Evolutionary conservation across 2,888 invertebrate species (phyloP).

Genomic region (Neoaliturus tenellus): DNA sequence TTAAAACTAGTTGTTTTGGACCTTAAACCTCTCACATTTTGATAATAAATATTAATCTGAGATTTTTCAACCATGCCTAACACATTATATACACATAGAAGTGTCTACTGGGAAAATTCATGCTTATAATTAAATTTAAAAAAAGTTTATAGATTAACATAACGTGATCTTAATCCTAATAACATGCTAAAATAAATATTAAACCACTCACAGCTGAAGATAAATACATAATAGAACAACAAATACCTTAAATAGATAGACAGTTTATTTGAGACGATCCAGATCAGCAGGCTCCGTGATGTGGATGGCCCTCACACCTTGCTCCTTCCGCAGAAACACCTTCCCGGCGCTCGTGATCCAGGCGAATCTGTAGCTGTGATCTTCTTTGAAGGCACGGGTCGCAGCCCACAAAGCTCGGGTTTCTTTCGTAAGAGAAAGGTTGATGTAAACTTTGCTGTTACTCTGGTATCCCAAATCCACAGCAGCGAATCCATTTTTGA

Average conservation of each 20-base stretch:
- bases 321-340: too few relatives aligned
- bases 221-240: neutral
- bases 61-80: neutral
- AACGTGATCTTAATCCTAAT: neutral
- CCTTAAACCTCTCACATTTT: conserved; percentile 46
- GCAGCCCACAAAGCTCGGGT: conserved; percentile 1
- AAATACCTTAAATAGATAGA: neutral
- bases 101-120: too few relatives aligned
- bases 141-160: neutral
- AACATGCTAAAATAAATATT: neutral
- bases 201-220: neutral
- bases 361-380: conserved; percentile 5
- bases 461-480: neutral
- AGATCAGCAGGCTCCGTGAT: conserved; percentile 7
- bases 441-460: neutral
- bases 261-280: conserved; percentile 1
- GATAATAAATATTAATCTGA: conserved; percentile 27
- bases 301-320: neutral
- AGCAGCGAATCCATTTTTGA: neutral
- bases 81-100: neutral
- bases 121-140: neutral
- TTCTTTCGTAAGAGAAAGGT: conserved; percentile 13
- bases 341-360: conserved; percentile 14
- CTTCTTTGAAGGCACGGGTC: neutral
- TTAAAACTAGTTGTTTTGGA: conserved; percentile 19